Evolutionary conservation across 2,113 vertebrate species (phyloP), one percentile per base, ranked within the genome.

Genomic region (Hippocampus mohnikei): DNA sequence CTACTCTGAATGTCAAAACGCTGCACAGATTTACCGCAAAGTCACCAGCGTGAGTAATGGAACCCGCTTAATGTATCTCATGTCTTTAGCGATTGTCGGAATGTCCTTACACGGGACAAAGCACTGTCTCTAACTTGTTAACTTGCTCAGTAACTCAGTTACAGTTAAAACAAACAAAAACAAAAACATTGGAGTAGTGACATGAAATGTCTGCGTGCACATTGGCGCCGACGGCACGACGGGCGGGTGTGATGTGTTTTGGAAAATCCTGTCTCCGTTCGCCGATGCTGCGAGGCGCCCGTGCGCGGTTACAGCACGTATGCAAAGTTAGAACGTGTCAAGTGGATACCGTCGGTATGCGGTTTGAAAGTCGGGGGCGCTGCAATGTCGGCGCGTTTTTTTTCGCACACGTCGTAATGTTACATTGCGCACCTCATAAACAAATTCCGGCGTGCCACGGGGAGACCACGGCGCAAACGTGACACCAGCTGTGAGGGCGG

Each of bases 1-100:
- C 8, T 99, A 99, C 87, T 96, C 96, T 0, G 97, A 99, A 91
- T 99, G 97, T 91, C 97, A 98, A 90, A 99, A 99, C 0, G 97
- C 97, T 0, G 97, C 97, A 0, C 97, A 99, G 88, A 99, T 99
- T 91, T 99, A 99, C 91, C 96, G 97, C 88, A 98, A 97, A 90
- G 97, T 99, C 89, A 99, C 97, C 74, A 97, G 95, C 75, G 97
- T 99, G 89, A 96, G 92, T 91, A 79, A 18, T 44, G 16, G 21
- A 44, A 20, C 21, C 27, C 58, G 3, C 25, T 5, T 23, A 3
- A 10, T n/a, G 52, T 11, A 8, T 10, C 52, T 10, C 3, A 48
- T 18, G 16, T 48, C 46, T 48, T 48, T 16, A 16, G 46, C 16
- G 5, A 48, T 16, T 16, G 46, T 48, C 15, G 3, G 15, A 5